A percentile compares a stretch with the other conserved stretches of the same genome.
These are phyloP conservation scores for Zaprionus lachaisei DNA, from an alignment of 1,140 invertebrate genomes.

Conservation along the genomic window DNA sequence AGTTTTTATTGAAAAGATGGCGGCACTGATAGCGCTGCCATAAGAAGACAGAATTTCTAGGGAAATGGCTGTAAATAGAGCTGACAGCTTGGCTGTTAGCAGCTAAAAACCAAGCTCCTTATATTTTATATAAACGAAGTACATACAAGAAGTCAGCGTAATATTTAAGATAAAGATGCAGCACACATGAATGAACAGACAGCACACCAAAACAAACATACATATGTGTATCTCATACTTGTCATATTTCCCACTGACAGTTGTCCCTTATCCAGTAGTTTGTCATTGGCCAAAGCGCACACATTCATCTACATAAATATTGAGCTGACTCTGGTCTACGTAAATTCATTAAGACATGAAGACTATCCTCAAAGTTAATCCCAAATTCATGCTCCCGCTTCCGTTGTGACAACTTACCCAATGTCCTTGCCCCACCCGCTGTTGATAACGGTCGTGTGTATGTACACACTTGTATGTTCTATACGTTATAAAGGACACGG, in stretches of 20 bases:
- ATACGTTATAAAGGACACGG: constrained; percentile 59
- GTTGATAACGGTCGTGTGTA: neutral
- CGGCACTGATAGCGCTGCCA: too few species aligned
- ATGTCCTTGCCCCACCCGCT: neutral
- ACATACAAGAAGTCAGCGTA: too few species aligned
- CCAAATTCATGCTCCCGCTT: constrained; percentile 68
- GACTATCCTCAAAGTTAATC: constrained; percentile 67
- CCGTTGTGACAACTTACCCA: constrained; percentile 26
- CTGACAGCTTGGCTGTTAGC: too few species aligned
- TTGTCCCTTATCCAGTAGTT: constrained; percentile 51
- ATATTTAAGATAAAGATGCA: constrained; percentile 15
- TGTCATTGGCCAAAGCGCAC: constrained; percentile 54
- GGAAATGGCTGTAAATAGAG: too few species aligned
- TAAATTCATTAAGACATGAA: constrained; percentile 64
- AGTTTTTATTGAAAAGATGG: constrained; percentile 74
- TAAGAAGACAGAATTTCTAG: too few species aligned
- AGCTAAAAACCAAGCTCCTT: too few species aligned
- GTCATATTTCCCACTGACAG: constrained; percentile 23
- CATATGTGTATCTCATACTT: neutral
- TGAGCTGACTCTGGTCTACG: constrained; percentile 20
- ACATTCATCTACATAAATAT: neutral
- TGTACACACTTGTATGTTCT: constrained; percentile 13
- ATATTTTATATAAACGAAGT: too few species aligned
- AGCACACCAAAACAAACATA: constrained; percentile 6
- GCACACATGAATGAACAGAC: constrained; percentile 1